phyloP scores from a whole-genome alignment of 2,888 invertebrate genomes.

The Andrena bucephala region DNA sequence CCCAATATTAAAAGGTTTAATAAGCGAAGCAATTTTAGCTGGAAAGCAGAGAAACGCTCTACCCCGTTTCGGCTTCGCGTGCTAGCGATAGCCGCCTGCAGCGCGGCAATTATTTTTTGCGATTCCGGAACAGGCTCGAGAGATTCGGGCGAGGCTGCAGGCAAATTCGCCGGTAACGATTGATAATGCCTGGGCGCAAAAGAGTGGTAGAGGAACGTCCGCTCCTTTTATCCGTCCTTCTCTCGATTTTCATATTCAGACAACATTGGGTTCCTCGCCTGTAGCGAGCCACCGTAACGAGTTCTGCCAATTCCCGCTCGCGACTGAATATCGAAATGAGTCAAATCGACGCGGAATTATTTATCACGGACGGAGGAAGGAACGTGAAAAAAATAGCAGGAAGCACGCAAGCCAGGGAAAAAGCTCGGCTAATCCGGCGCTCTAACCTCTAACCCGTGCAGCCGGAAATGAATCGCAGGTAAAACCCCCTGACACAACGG shows the following conservation, averaged over 20 bases:
- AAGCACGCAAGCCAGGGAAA: constrained; percentile 54
- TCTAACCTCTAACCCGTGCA: constrained; percentile 53
- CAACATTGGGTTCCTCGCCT: constrained; percentile 46
- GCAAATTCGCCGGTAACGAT: constrained; percentile 9
- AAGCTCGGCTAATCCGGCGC: constrained; percentile 64
- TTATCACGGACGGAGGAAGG: constrained; percentile 31
- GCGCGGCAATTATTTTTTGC: constrained; percentile 33
- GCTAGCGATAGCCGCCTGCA: constrained; percentile 17
- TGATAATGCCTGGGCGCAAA: constrained; percentile 5
- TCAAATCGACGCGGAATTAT: constrained; percentile 58
- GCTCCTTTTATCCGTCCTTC: constrained; percentile 21
- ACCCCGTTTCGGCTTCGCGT: constrained; percentile 11
- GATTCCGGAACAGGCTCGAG: constrained; percentile 1
- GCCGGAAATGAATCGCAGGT: constrained; percentile 69
- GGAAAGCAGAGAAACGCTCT: background rate
- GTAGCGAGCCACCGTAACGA: constrained; percentile 54
- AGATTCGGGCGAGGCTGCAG: background rate
- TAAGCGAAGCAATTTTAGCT: constrained; percentile 36
- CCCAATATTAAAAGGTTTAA: constrained; percentile 39
- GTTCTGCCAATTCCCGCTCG: constrained; percentile 59
- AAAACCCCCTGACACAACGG: constrained; percentile 58
- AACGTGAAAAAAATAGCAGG: constrained; percentile 21
- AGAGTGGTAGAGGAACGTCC: constrained; percentile 8
- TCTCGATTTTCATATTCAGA: constrained; percentile 10
- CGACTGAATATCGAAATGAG: constrained; percentile 64